Conservation (phyloP, 2,797 vertebrate genomes). For the Hydrophis major region DNA sequence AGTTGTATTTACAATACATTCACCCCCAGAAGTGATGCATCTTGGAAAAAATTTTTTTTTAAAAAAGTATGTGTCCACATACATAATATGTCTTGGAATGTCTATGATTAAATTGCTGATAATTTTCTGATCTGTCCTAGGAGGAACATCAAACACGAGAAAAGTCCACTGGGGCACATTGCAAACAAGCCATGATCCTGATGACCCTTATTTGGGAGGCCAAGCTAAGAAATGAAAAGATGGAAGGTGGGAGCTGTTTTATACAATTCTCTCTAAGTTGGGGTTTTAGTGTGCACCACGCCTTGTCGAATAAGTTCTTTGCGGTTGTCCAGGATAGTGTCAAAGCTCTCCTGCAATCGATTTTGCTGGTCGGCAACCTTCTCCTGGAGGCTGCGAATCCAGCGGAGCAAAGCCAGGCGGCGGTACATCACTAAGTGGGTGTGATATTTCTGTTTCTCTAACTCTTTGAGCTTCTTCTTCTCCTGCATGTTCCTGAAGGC, state of each 20-base stretch:
- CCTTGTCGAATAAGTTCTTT: conserved; percentile 88
- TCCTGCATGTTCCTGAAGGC: conserved; percentile 87
- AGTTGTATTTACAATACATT: background rate
- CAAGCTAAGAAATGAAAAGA: rapidly evolving
- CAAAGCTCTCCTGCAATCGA: conserved; percentile 92
- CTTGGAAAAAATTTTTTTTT: background rate
- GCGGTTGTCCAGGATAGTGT: conserved; percentile 91
- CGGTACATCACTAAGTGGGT: conserved; percentile 96
- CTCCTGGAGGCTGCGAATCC: conserved; percentile 89
- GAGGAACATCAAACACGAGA: background rate
- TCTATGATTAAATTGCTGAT: background rate
- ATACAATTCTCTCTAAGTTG: conserved; percentile 22
- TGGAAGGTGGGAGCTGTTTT: rapidly evolving
- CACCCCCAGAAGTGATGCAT: background rate
- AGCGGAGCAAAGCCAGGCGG: conserved; percentile 90
- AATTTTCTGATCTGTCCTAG: background rate
- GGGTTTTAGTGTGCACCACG: conserved; percentile 11
- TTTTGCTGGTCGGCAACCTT: conserved; percentile 89
- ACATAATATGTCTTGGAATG: background rate
- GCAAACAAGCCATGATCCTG: background rate
- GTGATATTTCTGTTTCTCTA: conserved; percentile 95
- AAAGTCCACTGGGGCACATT: background rate
- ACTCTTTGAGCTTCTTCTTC: conserved; percentile 89
- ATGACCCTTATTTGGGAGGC: no score
- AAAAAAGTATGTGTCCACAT: background rate